Evolutionary conservation across 2,888 invertebrate species (phyloP), one percentile per base, ranked within the genome.

Genomic region (Eretmocerus hayati): DNA sequence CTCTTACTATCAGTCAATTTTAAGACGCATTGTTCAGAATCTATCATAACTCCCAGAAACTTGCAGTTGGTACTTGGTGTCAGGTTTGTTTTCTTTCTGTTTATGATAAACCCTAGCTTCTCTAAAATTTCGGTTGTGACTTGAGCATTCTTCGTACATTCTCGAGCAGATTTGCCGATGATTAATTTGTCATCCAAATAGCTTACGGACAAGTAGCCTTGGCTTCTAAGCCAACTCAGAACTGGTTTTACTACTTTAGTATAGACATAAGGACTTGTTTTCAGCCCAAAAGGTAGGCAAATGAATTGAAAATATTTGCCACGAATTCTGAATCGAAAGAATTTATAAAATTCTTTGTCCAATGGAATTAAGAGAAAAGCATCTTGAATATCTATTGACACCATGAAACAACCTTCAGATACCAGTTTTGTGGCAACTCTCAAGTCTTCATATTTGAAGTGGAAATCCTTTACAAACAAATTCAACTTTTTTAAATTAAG

Each of bases 171-270:
- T 2, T 50, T 9, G 2, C 32, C 53, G 16, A 56, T 41, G 16
- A 42, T 41, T 18, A 54, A 16, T 1, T 53, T 40, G 38, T 52
- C 57, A 31, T 56, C 54, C n/a, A 50, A 15, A 35, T 47, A 52
- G 9, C 44, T 37, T 2, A 50, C 46, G 8, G 35, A 56, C 1
- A 48, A 21, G 1, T 33, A 30, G 1, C 48, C 56, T 39, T 21
- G n/a, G 8, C 16, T 20, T n/a, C 53, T 43, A 8, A 49, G 30
- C 13, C 13, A 18, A 15, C 6, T 18, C 19, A 44, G 30, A 2
- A 56, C 49, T 19, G 53, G 53, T 8, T 55, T 56, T 35, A 55
- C 11, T 4, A 55, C 26, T n/a, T 57, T 58, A 8, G 58, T 55
- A 26, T 54, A 58, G 3, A 54, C 11, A 32, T 18, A 55, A 5